Base-by-base conservation (phyloP, 2,797 vertebrate species). In the Leptatherina wallacei region DNA sequence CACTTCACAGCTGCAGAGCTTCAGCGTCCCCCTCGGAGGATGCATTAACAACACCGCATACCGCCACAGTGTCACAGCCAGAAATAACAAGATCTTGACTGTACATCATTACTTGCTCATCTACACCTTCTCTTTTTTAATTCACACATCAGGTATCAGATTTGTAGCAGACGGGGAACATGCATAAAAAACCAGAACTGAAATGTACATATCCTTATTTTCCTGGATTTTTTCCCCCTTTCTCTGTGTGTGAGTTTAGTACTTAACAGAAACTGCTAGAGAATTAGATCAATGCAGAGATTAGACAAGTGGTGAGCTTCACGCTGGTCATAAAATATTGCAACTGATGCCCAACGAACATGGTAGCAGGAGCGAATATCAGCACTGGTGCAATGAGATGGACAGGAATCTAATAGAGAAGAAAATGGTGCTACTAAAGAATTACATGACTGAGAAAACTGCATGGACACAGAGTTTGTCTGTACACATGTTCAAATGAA, bases 281-380 rank as follows among this genome's bases (percentile, higher is more conserved):
- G 40, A 82, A 80, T 68, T 33, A 55, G 61, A 63, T 78, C 33
- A 71, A 73, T 36, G 3, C 27, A 44, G 73, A 73, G 64, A 29
- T 57, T 12, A 74, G 29, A 49, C 2, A 8, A 49, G 33, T 12
- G 1, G 1, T 8, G 42, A 27, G 29, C 36, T 66, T 57, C 22
- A 63, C 62, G 67, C 65, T 59, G 75, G 67, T n/a, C 56, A 80
- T 65, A 12, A 40, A 14, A 40, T 40, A 40, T 16, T 40, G 38
- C 38, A 40, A 40, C 38, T 40, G 38, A 16, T 40, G 3, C 38
- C 38, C 12, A 40, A 10, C 7, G 9, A 35, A 40, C 38, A 40
- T 12, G 8, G 33, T 9, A 38, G 12, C 36, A 13, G 5, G 36
- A 12, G 8, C 11, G 36, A 38, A 12, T 38, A 40, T 40, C 38